Evolutionary conservation across 2,888 invertebrate species (phyloP).

Genomic region (Sturmia bella): DNA sequence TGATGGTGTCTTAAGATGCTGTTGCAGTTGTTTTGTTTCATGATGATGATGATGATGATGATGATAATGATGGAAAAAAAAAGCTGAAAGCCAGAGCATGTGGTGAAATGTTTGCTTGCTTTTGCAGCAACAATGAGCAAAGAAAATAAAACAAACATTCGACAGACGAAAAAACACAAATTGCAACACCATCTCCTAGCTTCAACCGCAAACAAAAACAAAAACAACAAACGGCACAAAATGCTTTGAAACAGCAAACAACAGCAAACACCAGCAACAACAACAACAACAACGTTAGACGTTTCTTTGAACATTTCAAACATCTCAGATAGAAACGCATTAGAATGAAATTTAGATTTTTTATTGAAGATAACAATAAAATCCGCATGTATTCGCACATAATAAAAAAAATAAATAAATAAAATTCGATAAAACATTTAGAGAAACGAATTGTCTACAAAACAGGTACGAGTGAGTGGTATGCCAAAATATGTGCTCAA

Average conservation of each 20-base stretch:
- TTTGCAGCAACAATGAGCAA: constrained; percentile 38
- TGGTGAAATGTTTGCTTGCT: constrained; percentile 28
- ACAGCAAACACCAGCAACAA: too few species aligned
- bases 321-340: constrained; percentile 65
- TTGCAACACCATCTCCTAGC: constrained; percentile 58
- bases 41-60: constrained; percentile 49
- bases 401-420: constrained; percentile 42
- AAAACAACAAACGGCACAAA: constrained; percentile 1
- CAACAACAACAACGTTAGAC: constrained; percentile 46
- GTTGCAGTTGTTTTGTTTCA: constrained; percentile 4
- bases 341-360: constrained; percentile 68
- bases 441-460: constrained; percentile 31
- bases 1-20: constrained; percentile 49
- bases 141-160: constrained; percentile 24
- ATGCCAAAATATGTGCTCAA: constrained; percentile 20
- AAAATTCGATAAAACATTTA: constrained; percentile 3
- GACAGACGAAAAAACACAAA: constrained; percentile 56
- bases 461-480: constrained; percentile 31
- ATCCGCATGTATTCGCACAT: constrained; percentile 62
- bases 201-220: neutral
- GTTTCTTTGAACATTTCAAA: constrained; percentile 56
- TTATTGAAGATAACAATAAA: constrained; percentile 62
- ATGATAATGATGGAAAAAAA: constrained; percentile 57
- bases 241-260: constrained; percentile 39
- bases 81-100: constrained; percentile 41